Evolutionary conservation across 2,113 vertebrate species (phyloP), one percentile per base, ranked within the genome.

Genomic region (Hymenochirus boettgeri): DNA sequence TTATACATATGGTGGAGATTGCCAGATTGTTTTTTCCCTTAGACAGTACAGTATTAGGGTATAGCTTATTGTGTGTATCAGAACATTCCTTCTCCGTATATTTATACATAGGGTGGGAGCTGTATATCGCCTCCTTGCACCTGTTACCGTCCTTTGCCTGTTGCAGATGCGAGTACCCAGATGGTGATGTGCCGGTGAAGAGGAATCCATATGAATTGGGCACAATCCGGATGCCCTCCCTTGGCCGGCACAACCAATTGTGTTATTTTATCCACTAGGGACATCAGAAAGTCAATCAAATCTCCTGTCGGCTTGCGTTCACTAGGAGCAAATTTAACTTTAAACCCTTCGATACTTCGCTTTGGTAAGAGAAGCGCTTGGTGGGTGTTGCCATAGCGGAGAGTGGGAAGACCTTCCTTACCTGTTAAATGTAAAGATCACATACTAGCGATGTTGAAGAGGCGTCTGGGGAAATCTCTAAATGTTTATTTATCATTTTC

Each of bases 271-370:
- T 83, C 25, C 77, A 78, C 4, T 75, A 86, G 58, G 75, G 0
- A 73, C 83, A 1, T 72, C 70, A 0, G 74, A 83, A 48, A 75
- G 74, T 35, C 80, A 83, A 74, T 35, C 80, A 83, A 42, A 75
- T 84, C 2, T 75, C 85, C 21, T 91, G 85, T 70, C 80, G 81
- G 24, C 76, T 87, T 13, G 82, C 82, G 0, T 61, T 79, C 18
- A 7, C 73, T 15, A 72, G 78, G 58, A 83, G 78, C 7, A 84
- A 83, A 12, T 90, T 91, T 76, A 90, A 88, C 76, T 81, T 81
- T 77, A 90, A 89, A 70, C 76, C 88, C 1, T 88, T 87, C 8
- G 82, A 84, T n/a, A 60, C 78, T 86, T 13, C 82, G 86, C 55
- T 91, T 91, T 11, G 84, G 85, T 25, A 91, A 91, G 62, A 76